Evolutionary conservation across 2,113 vertebrate species (phyloP).

Genomic region (Cercocebus atys): DNA sequence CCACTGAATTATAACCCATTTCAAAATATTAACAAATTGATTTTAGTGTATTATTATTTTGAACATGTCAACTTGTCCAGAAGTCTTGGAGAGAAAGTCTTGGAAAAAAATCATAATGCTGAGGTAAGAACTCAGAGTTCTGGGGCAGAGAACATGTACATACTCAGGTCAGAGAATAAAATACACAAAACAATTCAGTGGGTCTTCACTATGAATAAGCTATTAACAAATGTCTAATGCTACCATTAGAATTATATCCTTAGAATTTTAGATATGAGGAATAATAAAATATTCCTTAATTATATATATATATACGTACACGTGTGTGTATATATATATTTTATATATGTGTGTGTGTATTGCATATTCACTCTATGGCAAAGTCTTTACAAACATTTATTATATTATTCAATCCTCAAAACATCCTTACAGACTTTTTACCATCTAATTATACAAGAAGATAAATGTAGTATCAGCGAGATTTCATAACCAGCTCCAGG

Average conservation of each 20-base stretch:
- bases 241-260: neutral
- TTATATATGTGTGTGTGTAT: neutral
- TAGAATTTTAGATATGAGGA: neutral
- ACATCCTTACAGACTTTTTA: neutral
- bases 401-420: neutral
- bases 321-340: neutral
- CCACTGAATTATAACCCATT: neutral
- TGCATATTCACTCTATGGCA: neutral
- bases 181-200: neutral
- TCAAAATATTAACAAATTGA: neutral
- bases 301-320: neutral
- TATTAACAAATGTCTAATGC: neutral
- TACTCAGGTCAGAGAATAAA: neutral
- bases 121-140: neutral
- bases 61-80: neutral
- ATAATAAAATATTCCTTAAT: neutral
- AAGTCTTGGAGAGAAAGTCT: neutral
- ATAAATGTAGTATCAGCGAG: neutral
- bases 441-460: neutral
- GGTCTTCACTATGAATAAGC: neutral
- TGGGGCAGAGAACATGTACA: neutral
- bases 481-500: neutral
- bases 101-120: neutral
- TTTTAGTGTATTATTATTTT: neutral
- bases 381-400: neutral